Evolutionary conservation across 2,888 invertebrate species (phyloP).

Genomic region (Empis stercorea): DNA sequence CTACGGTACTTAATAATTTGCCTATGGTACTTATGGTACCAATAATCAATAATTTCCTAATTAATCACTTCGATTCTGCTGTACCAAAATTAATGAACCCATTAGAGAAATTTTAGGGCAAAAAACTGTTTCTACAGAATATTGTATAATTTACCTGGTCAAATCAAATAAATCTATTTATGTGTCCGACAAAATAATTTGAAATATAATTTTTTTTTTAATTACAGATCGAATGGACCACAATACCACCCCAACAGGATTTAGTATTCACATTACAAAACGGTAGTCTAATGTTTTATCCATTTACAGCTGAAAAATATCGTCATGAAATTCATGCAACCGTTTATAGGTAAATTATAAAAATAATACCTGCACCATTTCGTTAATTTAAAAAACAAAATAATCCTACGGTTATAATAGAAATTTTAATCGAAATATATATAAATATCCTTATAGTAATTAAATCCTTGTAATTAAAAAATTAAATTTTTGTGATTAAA

Average conservation of each 20-base stretch:
- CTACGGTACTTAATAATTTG: too few relatives aligned
- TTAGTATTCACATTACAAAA: conserved; percentile 64
- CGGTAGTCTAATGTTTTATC: conserved; percentile 74
- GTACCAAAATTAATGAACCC: too few relatives aligned
- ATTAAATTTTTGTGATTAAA: background rate
- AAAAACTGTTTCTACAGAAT: background rate
- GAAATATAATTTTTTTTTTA: background rate
- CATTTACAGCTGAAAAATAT: conserved; percentile 69
- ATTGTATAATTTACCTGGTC: background rate
- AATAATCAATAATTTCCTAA: too few relatives aligned
- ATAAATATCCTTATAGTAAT: too few relatives aligned
- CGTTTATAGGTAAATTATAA: conserved; percentile 52
- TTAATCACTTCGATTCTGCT: too few relatives aligned
- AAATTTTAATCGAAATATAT: background rate
- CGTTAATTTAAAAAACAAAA: background rate
- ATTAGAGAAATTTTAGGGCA: too few relatives aligned
- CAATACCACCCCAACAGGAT: conserved; percentile 52
- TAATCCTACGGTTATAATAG: background rate
- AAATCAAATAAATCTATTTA: too few relatives aligned
- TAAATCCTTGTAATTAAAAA: background rate
- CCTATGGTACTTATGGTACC: too few relatives aligned
- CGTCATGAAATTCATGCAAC: conserved; percentile 75
- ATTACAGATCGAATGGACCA: conserved; percentile 60
- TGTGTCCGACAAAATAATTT: too few relatives aligned
- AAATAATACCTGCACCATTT: background rate